Evolutionary conservation across 1,140 invertebrate genomes (phyloP).

Genomic region (Zaprionus kolodkinae): DNA sequence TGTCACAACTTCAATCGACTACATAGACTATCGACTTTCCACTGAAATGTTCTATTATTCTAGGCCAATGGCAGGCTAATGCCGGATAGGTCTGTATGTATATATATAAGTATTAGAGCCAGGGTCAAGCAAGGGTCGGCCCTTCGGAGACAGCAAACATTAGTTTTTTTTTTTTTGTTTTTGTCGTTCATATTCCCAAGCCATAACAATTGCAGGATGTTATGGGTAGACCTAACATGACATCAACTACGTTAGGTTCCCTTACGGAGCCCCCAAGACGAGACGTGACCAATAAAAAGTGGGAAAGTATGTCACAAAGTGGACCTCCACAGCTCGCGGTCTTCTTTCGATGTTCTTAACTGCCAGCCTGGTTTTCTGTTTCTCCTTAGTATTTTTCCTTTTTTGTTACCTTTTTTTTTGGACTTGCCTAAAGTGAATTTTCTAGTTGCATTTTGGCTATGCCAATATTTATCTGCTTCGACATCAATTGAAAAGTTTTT

Average conservation of each 20-base stretch:
- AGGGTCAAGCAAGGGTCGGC: constrained; percentile 15
- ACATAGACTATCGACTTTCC: constrained; percentile 10
- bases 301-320: constrained; percentile 66
- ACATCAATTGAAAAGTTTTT: constrained; percentile 39
- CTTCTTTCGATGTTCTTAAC: constrained; percentile 24
- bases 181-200: not conserved
- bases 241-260: not conserved
- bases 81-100: not conserved
- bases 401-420: constrained; percentile 21
- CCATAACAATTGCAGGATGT: constrained; percentile 8
- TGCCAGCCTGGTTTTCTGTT: not conserved
- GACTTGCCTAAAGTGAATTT: constrained; percentile 30
- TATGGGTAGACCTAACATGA: constrained; percentile 1
- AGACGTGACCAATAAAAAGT: constrained; percentile 50
- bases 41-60: constrained; percentile 12
- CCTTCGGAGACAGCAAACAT: constrained; percentile 15
- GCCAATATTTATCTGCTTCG: constrained; percentile 17
- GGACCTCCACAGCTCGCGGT: constrained; percentile 42
- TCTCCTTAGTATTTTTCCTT: not conserved
- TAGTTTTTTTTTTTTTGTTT: not conserved
- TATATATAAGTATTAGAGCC: not conserved
- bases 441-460: constrained; percentile 26
- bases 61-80: constrained; percentile 21
- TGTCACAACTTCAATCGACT: constrained; percentile 26
- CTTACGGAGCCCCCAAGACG: not conserved